Conservation (phyloP, 2,888 invertebrate species). For the Mechanitis mazaeus region DNA sequence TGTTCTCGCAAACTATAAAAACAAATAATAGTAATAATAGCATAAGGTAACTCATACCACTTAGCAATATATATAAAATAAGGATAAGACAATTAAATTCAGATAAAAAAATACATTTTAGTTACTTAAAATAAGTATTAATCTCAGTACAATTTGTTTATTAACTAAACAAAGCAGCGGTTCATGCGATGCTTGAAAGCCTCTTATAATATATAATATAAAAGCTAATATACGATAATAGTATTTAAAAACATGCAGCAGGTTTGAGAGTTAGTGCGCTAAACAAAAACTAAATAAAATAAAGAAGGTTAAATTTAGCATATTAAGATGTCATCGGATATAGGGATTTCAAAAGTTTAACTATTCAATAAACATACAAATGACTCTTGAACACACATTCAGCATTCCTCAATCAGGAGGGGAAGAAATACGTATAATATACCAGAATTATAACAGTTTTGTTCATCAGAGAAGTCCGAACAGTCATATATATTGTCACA, state of each 20-base stretch:
- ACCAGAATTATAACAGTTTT: constrained; percentile 83
- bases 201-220: neutral
- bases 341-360: constrained; percentile 9
- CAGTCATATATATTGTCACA: constrained; percentile 95
- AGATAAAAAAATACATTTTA: no score
- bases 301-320: constrained; percentile 7
- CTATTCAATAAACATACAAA: constrained; percentile 19
- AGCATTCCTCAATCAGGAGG: constrained; percentile 43
- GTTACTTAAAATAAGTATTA: no score
- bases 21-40: constrained; percentile 17
- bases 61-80: no score
- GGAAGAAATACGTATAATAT: constrained; percentile 43
- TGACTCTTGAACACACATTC: constrained; percentile 39
- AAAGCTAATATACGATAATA: neutral
- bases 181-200: no score
- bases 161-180: no score
- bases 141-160: no score
- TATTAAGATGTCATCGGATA: constrained; percentile 9
- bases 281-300: constrained; percentile 7
- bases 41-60: no score
- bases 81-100: no score
- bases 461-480: constrained; percentile 93
- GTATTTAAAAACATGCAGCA: constrained; percentile 11
- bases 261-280: constrained; percentile 4
- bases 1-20: constrained; percentile 76